Conservation (phyloP, 35 echinoderm and acorn worm species). For the Acanthaster planci region DNA sequence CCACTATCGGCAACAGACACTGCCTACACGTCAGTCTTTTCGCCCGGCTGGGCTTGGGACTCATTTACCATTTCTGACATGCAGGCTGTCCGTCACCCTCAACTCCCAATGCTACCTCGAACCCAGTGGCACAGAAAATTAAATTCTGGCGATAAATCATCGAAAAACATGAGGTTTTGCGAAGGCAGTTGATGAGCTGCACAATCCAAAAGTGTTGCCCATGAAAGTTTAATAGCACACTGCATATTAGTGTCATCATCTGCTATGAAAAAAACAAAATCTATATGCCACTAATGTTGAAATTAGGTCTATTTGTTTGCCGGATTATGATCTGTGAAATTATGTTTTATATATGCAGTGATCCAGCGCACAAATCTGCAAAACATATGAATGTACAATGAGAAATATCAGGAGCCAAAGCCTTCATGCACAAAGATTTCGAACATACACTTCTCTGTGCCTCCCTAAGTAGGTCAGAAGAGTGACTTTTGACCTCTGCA, state of each 20-base stretch:
- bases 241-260: neutral
- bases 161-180: neutral
- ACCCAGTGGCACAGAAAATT: conserved; percentile 16
- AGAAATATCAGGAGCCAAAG: no score
- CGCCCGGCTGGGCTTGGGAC: neutral
- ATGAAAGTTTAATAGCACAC: conserved; percentile 6
- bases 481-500: no score
- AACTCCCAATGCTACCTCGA: neutral
- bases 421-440: no score
- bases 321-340: no score
- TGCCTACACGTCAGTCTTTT: conserved; percentile 3
- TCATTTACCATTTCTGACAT: conserved; percentile 5
- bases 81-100: neutral
- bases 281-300: neutral
- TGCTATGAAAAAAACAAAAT: neutral
- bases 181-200: neutral
- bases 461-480: no score
- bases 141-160: conserved; percentile 10
- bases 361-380: no score
- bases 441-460: no score
- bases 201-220: conserved; percentile 8
- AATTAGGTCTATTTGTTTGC: neutral
- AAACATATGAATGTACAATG: no score
- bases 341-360: no score
- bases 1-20: neutral